These are phyloP conservation scores for Apodemia duryi DNA, from an alignment of 2,888 invertebrate species.

Conservation along the genomic window DNA sequence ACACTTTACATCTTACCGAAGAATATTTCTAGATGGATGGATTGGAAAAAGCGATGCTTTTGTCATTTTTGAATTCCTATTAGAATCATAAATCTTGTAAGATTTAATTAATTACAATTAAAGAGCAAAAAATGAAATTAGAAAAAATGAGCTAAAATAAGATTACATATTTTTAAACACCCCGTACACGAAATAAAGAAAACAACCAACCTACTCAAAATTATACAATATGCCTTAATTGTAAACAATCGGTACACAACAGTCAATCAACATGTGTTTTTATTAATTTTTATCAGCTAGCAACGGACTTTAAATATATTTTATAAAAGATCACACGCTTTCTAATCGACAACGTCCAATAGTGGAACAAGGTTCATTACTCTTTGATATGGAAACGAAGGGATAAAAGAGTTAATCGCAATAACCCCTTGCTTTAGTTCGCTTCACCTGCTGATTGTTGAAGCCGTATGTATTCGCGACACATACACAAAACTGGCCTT, in stretches of 20 bases:
- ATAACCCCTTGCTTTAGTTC: constrained; percentile 76
- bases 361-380: constrained; percentile 77
- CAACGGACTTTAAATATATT: constrained; percentile 10
- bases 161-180: constrained; percentile 1
- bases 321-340: constrained; percentile 63
- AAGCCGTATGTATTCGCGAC: constrained; percentile 76
- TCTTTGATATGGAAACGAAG: constrained; percentile 78
- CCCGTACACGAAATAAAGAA: too few species aligned
- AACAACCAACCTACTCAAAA: background rate
- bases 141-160: background rate
- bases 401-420: constrained; percentile 79
- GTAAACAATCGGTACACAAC: background rate
- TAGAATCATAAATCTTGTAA: constrained; percentile 6
- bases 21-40: background rate
- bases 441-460: constrained; percentile 79
- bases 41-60: background rate
- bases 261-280: background rate
- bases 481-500: constrained; percentile 74
- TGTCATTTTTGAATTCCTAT: constrained; percentile 1
- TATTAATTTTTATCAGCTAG: constrained; percentile 2
- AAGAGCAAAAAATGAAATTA: background rate
- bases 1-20: background rate
- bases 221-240: background rate
- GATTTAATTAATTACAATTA: constrained; percentile 3
- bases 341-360: constrained; percentile 65